Evolutionary conservation across 2,888 invertebrate species (phyloP).

Genomic region (Zaprionus obscuricornis): DNA sequence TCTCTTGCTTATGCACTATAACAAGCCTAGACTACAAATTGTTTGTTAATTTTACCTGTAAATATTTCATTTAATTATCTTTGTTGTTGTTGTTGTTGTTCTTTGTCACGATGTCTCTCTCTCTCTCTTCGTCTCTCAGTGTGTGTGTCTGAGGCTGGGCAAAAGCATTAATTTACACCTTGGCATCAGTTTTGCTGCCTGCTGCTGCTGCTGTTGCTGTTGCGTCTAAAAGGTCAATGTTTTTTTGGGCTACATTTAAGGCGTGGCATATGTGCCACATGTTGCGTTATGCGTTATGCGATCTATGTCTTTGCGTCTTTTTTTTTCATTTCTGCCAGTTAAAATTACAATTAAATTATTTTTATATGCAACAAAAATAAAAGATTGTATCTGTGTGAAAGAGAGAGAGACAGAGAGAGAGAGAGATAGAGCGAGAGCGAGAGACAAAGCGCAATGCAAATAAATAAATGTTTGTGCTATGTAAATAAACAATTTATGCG

Average conservation of each 20-base stretch:
- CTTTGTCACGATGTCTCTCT: slow-evolving; percentile 4
- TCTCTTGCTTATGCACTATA: too few species aligned
- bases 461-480: slow-evolving; percentile 39
- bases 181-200: slow-evolving; percentile 1
- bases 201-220: slow-evolving; percentile 1
- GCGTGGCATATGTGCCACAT: slow-evolving; percentile 12
- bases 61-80: slow-evolving; percentile 76
- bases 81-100: slow-evolving; percentile 46
- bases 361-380: slow-evolving; percentile 23
- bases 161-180: slow-evolving; percentile 50
- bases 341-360: slow-evolving; percentile 65
- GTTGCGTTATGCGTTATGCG: slow-evolving; percentile 12
- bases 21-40: slow-evolving; percentile 70
- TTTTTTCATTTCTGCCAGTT: slow-evolving; percentile 40
- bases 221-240: slow-evolving; percentile 58
- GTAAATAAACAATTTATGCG: slow-evolving; percentile 64
- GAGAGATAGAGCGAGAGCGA: not conserved
- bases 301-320: slow-evolving; percentile 49
- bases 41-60: slow-evolving; percentile 75
- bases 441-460: slow-evolving; percentile 13
- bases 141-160: slow-evolving; percentile 30
- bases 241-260: slow-evolving; percentile 23
- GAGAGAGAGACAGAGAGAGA: not conserved
- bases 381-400: slow-evolving; percentile 2
- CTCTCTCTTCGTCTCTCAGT: not conserved